Base-by-base conservation (phyloP, 2,797 vertebrate species). In the Labeo calbasu region DNA sequence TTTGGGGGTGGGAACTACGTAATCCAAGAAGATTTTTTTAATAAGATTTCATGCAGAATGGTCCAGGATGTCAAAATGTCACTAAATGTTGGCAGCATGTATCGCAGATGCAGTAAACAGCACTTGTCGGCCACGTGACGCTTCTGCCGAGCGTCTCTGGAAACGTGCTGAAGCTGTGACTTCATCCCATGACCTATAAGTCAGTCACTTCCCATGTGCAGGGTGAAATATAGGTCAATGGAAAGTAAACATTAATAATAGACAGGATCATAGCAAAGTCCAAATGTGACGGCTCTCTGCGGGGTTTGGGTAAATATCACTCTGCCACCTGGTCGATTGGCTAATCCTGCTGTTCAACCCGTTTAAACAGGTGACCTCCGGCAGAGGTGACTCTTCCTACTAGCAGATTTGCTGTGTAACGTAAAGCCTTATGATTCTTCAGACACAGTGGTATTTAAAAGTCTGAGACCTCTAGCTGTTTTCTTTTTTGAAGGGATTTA, bases 221-320 rank as follows among this genome's bases (percentile, higher is more conserved):
- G 84, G 90, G 61, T 76, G 77, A 89, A 92, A 95, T 94, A 89
- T 93, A 93, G 93, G 94, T 92, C 94, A 95, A 81, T 82, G 92
- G 83, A 92, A 93, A 91, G 90, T 89, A 92, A 92, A 93, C 93
- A 94, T 94, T 89, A 94, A 94, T 91, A 93, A 92, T 90, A 91
- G 84, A 92, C 88, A 63, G 88, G 84, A 86, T 88, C 83, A 61
- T 92, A 89, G 89, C 92, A 92, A 94, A 94, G 92, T 94, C 93
- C 92, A 92, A 91, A 91, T 86, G 89, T 90, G 89, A 86, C 86
- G 82, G 86, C 81, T 88, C 86, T 90, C 10, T 61, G 23, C 86
- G 50, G 83, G 84, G 71, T 84, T 79, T 87, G 82, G 87, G 89
- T 91, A 91, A 92, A 92, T 81, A 90, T 87, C 87, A 90, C 65